Percentiles rank a stretch among this genome's conserved stretches.
phyloP scores from a whole-genome alignment of 2,797 vertebrate genomes.

The Alauda arvensis region DNA sequence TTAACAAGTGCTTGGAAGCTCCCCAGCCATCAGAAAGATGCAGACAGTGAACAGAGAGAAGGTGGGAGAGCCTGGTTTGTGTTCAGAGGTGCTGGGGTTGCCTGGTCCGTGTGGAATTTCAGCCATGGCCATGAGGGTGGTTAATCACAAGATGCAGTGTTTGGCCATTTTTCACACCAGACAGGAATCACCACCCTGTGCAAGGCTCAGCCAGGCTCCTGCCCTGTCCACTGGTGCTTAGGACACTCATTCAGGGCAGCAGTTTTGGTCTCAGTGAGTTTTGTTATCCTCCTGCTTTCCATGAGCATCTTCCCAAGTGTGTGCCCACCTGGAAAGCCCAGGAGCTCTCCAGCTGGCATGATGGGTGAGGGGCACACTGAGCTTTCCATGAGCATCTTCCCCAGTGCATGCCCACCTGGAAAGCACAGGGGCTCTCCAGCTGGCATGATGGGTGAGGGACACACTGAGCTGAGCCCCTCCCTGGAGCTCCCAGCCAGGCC shows the following conservation, averaged over 20 bases:
- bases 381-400: background rate
- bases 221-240: background rate
- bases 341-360: background rate
- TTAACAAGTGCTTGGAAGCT: background rate
- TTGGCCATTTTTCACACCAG: background rate
- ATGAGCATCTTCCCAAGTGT: background rate
- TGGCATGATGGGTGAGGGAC: no score
- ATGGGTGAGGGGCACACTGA: background rate
- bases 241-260: background rate
- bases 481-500: background rate
- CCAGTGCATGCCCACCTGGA: no score
- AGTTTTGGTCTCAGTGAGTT: background rate
- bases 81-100: background rate
- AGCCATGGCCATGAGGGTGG: background rate
- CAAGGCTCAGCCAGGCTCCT: background rate
- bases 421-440: no score
- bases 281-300: background rate
- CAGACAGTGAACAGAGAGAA: background rate
- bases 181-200: background rate
- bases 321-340: background rate
- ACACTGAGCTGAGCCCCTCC: background rate
- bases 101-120: background rate
- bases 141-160: fast-evolving
- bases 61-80: background rate
- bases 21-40: background rate